phyloP scores from a whole-genome alignment of 2,888 invertebrate genomes.

The Oxycera nigricornis region DNA sequence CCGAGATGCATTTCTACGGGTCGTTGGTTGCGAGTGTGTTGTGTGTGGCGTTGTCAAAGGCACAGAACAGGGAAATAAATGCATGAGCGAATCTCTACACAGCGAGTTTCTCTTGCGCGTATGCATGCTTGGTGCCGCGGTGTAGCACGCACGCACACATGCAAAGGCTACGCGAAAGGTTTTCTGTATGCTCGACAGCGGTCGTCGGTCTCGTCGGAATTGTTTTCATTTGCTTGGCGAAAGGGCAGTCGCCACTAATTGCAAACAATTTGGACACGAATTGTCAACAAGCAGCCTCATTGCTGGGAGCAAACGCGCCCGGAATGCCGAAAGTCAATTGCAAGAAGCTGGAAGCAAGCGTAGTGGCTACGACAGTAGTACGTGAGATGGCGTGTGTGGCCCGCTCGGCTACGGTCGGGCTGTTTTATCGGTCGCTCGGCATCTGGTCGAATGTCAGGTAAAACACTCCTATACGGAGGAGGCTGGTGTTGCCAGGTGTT shows the following conservation, averaged over 20 bases:
- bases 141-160: neutral
- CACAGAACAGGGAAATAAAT: slow-evolving; percentile 21
- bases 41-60: slow-evolving; percentile 39
- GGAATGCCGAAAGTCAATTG: neutral
- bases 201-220: neutral
- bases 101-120: slow-evolving; percentile 26
- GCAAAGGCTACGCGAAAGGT: neutral
- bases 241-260: neutral
- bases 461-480: neutral
- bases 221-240: neutral
- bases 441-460: slow-evolving; percentile 12
- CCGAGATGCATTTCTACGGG: neutral
- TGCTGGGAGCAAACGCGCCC: neutral
- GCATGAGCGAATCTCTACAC: slow-evolving; percentile 36
- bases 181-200: neutral
- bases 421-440: neutral
- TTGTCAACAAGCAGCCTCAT: neutral
- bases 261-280: neutral
- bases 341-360: too few relatives aligned
- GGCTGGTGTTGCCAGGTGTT: slow-evolving; percentile 32
- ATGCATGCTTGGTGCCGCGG: neutral
- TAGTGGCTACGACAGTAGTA: neutral
- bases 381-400: neutral
- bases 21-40: slow-evolving; percentile 4
- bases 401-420: neutral